Percentiles rank a stretch among this genome's conserved stretches.
These are phyloP conservation scores for Drosophila peninsularis DNA, from an alignment of 2,888 invertebrate species.

Conservation along the genomic window DNA sequence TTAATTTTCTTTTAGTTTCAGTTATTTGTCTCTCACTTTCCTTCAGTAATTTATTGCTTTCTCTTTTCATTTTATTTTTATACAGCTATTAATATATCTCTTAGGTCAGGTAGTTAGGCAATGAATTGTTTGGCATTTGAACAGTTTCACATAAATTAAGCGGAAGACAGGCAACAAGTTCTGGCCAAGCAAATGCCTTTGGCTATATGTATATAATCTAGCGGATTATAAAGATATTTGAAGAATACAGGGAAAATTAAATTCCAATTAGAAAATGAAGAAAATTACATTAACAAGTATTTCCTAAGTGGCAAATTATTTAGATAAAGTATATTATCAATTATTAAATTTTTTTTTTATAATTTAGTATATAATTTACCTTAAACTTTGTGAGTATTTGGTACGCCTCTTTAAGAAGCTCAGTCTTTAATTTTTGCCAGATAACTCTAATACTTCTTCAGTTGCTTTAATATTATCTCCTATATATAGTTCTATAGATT, in stretches of 20 bases:
- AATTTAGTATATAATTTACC: too few relatives aligned
- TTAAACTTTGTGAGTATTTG: too few relatives aligned
- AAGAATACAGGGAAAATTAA: not conserved
- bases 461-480: too few relatives aligned
- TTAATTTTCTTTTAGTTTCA: constrained; percentile 3
- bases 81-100: constrained; percentile 1
- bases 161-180: not conserved
- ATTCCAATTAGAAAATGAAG: not conserved
- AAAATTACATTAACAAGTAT: not conserved
- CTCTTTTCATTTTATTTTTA: constrained; percentile 2
- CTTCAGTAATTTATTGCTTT: not conserved
- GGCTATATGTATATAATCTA: not conserved
- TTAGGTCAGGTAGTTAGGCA: constrained; percentile 1
- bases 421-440: too few relatives aligned
- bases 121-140: not conserved
- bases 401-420: too few relatives aligned
- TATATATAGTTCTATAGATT: too few relatives aligned
- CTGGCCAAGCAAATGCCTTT: not conserved
- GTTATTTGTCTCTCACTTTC: not conserved
- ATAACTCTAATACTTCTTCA: too few relatives aligned
- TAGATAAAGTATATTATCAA: too few relatives aligned
- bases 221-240: not conserved
- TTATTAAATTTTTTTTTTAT: too few relatives aligned
- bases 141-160: not conserved
- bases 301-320: not conserved